phyloP scores from a whole-genome alignment of 2,113 vertebrate genomes.

The Percopsis transmontana region DNA sequence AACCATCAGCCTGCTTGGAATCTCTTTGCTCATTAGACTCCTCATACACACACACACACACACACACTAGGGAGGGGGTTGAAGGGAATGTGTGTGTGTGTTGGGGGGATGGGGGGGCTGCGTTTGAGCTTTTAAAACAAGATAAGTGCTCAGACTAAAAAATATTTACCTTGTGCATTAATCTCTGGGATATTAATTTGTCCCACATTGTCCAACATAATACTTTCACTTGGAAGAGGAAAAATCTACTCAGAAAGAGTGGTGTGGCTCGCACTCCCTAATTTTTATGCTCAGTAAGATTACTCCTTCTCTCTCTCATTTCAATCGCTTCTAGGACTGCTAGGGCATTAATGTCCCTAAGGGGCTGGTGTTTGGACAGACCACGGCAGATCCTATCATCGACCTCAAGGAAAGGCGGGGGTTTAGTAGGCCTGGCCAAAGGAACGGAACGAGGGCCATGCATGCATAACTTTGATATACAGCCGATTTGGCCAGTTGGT shows the following conservation, averaged over 20 bases:
- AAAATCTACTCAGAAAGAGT: slow-evolving; percentile 21
- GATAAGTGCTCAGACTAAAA: slow-evolving; percentile 56
- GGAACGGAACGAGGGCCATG: slow-evolving; percentile 22
- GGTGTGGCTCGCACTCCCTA: slow-evolving; percentile 43
- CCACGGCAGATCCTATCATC: slow-evolving; percentile 54
- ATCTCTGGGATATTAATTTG: slow-evolving; percentile 69
- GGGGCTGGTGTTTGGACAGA: slow-evolving; percentile 55
- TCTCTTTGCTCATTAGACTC: slow-evolving; percentile 78
- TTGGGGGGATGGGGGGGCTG: slow-evolving; percentile 12
- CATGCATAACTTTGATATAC: slow-evolving; percentile 42
- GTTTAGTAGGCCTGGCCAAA: slow-evolving; percentile 22
- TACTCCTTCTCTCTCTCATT: slow-evolving; percentile 14
- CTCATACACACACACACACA: slow-evolving; percentile 61
- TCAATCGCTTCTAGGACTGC: slow-evolving; percentile 37
- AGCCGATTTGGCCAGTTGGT: no score
- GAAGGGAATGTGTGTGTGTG: background rate
- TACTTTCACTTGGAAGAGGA: slow-evolving; percentile 36
- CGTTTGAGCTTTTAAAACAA: slow-evolving; percentile 53
- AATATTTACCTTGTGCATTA: slow-evolving; percentile 67
- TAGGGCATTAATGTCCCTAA: slow-evolving; percentile 57
- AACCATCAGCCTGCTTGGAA: slow-evolving; percentile 75
- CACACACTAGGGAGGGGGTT: slow-evolving; percentile 19
- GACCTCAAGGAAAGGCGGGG: slow-evolving; percentile 32
- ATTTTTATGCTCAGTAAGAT: slow-evolving; percentile 49
- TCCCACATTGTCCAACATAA: slow-evolving; percentile 54